Base-by-base conservation (phyloP, 2,113 vertebrate genomes). In the Speoplatyrhinus poulsoni region DNA sequence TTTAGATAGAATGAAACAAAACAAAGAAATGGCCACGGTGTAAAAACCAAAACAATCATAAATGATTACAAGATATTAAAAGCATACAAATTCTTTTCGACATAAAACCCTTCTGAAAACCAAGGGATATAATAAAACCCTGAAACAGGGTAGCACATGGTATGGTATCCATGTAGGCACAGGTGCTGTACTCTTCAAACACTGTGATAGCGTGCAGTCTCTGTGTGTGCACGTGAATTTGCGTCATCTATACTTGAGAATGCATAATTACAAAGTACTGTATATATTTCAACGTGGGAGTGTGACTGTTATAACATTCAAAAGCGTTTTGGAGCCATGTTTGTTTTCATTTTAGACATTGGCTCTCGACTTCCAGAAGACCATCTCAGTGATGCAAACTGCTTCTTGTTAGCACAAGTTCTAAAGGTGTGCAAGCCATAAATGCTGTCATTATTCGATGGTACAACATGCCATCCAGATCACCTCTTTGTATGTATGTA, bases 51-150 rank as follows among this genome's bases (percentile, higher is more conserved):
- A 90, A 90, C 88, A 68, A 72, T 36, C 78, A 81, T 69, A 80
- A 81, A 95, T 93, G 95, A 94, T 95, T 96, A 96, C 94, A 95
- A 93, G 93, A 96, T 95, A 95, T 90, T 90, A 95, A 96, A 97
- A 96, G 94, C 95, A 95, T 95, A 96, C 96, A 96, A 96, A 95
- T 96, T 94, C 92, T 91, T 95, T 94, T 96, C 81, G 95, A 97
- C 95, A 97, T 95, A 96, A 96, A 94, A 93, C 96, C 96, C 95
- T 96, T 96, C 81, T 85, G 82, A 94, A 94, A 96, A 94, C 76
- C 91, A 95, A 97, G 96, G 96, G 95, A 96, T 89, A 92, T 87
- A 90, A 86, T 91, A 89, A 90, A 93, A 95, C 96, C 96, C 96
- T 96, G 93, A 92, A 89, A 86, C 90, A 92, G 91, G 91, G 90